Conservation (phyloP, 2,888 invertebrate species). For the Drosophila infuscata region DNA sequence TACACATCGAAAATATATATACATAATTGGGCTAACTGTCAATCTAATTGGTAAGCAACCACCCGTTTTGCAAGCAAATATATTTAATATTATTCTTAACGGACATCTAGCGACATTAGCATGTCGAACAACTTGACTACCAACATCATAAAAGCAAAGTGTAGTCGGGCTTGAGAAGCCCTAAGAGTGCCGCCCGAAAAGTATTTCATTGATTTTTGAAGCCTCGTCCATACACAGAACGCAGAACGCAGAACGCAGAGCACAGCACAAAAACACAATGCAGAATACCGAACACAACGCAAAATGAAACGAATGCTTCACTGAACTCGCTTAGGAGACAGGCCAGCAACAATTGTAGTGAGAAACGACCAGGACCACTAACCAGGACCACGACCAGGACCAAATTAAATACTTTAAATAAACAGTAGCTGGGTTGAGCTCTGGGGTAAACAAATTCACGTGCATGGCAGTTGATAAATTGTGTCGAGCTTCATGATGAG, state of each 20-base stretch:
- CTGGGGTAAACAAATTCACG: constrained; percentile 71
- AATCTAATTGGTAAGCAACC: constrained; percentile 1
- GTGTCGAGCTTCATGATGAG: constrained; percentile 48
- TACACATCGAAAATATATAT: neutral
- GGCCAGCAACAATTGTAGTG: constrained; percentile 25
- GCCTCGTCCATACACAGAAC: constrained; percentile 69
- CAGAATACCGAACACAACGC: constrained; percentile 30
- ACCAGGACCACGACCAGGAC: constrained; percentile 18
- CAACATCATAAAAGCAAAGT: constrained; percentile 69
- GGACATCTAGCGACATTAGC: constrained; percentile 54
- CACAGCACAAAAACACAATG: constrained; percentile 29
- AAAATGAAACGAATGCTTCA: constrained; percentile 53
- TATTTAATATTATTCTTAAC: constrained; percentile 30
- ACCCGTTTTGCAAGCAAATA: neutral
- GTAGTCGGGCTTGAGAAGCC: constrained; percentile 79
- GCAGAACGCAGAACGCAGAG: constrained; percentile 36
- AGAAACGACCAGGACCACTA: constrained; percentile 15
- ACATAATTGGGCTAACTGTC: constrained; percentile 17
- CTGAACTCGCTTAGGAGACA: constrained; percentile 27
- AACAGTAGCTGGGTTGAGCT: constrained; percentile 57
- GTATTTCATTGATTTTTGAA: constrained; percentile 84
- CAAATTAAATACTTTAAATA: constrained; percentile 59
- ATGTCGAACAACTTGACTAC: constrained; percentile 65
- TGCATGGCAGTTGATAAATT: constrained; percentile 42
- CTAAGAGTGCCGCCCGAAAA: constrained; percentile 82